Base-by-base conservation (phyloP, 2,113 vertebrate genomes). In the Colaptes auratus region DNA sequence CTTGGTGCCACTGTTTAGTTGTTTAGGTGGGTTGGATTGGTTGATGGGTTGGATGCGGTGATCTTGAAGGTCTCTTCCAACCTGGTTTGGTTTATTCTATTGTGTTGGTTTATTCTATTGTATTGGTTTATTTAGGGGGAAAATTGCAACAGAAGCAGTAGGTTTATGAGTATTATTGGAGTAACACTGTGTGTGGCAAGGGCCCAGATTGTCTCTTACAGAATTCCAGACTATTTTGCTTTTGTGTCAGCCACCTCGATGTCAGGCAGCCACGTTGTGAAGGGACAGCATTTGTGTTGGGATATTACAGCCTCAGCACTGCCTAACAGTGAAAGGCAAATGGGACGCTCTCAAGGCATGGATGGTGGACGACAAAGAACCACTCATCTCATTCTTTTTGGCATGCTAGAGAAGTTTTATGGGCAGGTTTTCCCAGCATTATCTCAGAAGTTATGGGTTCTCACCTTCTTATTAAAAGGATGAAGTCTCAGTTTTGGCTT, bases 371-470 rank as follows among this genome's bases (percentile, higher is more conserved):
- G 20, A 60, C 0, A 4, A 25, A 16, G 2, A 21, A 28, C 18
- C 5, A 23, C 2, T 48, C 10, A 27, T 14, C 15, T 72, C 1
- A 0, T 53, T 65, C 77, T 12, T 30, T 19, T 12, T 64, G 21
- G 9, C 13, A 20, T 7, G 2, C 14, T 65, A 18, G 15, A 7
- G 12, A 70, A 50, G 3, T 69, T 84, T 76, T 27, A 16, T 6
- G 4, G 19, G 1, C 5, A 42, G 36, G 2, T 76, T 84, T 87
- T 60, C 19, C 16, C 30, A 39, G 7, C 1, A 2, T 79, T 71
- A 18, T 36, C 15, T 23, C 36, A 65, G 10, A 33, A 2, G 3
- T 0, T 9, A 17, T 10, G 3, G 12, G 16, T 15, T 67, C 33
- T 36, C 20, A 55, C 31, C 17, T 66, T 78, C 48, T 63, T 24